These are phyloP conservation scores for Acanthacorydalis orientalis DNA, from an alignment of 2,888 invertebrate genomes.

Conservation along the genomic window DNA sequence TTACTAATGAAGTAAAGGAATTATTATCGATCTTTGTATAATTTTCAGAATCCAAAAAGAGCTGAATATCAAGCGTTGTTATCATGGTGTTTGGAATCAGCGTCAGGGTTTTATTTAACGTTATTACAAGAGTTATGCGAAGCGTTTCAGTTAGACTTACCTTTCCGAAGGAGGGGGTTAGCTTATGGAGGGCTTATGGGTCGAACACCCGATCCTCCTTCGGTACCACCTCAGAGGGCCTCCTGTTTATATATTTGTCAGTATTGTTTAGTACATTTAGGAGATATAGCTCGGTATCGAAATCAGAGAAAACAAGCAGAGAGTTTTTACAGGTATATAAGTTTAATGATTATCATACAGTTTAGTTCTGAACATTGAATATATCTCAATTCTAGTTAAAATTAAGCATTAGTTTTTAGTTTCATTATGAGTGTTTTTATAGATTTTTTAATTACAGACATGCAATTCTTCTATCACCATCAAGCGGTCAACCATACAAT, in stretches of 20 bases:
- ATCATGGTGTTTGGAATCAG: conserved; percentile 66
- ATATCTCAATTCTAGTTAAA: no score
- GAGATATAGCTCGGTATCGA: conserved; percentile 71
- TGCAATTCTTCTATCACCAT: conserved; percentile 54
- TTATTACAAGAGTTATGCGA: conserved; percentile 68
- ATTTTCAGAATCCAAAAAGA: conserved; percentile 47
- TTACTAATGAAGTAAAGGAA: conserved; percentile 1
- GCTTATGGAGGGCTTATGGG: conserved; percentile 20
- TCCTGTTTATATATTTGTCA: conserved; percentile 76
- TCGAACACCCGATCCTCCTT: conserved; percentile 15
- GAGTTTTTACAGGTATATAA: conserved; percentile 53
- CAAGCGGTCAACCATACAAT: conserved; percentile 78
- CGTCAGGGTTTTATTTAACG: conserved; percentile 71
- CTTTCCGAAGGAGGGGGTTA: conserved; percentile 40
- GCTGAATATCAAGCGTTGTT: conserved; percentile 62
- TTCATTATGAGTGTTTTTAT: no score
- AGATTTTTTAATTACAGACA: conserved; percentile 30
- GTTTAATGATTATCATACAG: background rate
- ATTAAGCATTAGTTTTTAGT: no score
- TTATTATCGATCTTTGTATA: conserved; percentile 5
- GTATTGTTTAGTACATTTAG: conserved; percentile 76
- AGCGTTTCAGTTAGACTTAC: conserved; percentile 63
- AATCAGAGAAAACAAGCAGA: conserved; percentile 69
- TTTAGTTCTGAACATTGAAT: background rate
- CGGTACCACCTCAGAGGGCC: conserved; percentile 36